phyloP scores from a whole-genome alignment of 2,113 vertebrate species.

The Psilopsiagon aymara region DNA sequence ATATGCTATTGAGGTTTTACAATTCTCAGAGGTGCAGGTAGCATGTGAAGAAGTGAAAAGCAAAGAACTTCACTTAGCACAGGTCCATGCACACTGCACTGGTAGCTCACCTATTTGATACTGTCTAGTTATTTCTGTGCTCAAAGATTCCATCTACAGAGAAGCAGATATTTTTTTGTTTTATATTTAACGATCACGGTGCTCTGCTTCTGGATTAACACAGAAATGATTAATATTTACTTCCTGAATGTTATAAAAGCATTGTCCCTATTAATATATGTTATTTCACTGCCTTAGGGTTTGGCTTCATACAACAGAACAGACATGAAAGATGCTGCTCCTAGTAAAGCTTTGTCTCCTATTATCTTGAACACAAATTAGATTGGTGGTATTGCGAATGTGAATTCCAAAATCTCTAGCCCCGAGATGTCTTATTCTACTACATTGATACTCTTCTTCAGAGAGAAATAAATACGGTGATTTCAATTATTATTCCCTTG shows the following conservation, averaged over 20 bases:
- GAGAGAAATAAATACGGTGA: not conserved
- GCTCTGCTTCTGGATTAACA: not conserved
- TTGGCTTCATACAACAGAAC: not conserved
- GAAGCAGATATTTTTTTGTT: not conserved
- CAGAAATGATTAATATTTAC: not conserved
- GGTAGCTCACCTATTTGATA: not conserved
- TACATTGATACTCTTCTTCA: not conserved
- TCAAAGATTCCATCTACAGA: not conserved
- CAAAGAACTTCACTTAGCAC: not conserved
- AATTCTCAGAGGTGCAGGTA: not conserved
- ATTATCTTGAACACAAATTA: not conserved
- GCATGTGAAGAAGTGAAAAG: not conserved
- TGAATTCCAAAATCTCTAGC: not conserved
- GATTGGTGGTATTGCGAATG: not conserved
- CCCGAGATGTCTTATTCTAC: not conserved
- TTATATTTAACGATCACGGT: not conserved
- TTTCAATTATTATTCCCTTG: not conserved
- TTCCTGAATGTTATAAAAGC: not conserved
- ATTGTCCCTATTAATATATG: not conserved
- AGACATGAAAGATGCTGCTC: not conserved
- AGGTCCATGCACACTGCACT: not conserved
- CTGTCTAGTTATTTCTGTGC: not conserved
- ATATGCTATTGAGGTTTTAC: not conserved
- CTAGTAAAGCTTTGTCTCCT: not conserved
- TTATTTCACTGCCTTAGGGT: not conserved